These are phyloP conservation scores for Regulus satrapa DNA, from an alignment of 2,113 vertebrate genomes.

Conservation along the genomic window DNA sequence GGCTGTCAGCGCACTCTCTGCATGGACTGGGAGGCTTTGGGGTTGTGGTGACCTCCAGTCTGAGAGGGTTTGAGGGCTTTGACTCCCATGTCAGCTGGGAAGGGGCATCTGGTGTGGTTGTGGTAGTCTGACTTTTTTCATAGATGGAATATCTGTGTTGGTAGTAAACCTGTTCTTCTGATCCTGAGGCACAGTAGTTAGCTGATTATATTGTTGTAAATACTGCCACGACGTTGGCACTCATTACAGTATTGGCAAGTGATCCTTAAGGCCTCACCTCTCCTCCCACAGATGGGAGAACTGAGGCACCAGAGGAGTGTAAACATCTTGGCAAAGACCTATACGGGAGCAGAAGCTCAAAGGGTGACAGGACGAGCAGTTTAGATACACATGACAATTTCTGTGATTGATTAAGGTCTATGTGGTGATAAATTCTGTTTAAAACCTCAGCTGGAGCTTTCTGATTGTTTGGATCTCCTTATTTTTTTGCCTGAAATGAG, in stretches of 20 bases:
- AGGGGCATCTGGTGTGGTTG: background rate
- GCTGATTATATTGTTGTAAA: background rate
- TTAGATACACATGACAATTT: background rate
- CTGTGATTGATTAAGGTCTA: background rate
- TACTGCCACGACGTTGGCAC: background rate
- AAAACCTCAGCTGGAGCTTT: background rate
- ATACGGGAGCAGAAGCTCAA: background rate
- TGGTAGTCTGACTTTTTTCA: background rate
- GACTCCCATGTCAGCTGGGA: background rate
- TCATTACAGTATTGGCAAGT: background rate
- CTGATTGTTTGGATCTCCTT: background rate
- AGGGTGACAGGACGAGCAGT: background rate
- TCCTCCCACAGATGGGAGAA: background rate
- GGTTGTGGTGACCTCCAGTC: background rate
- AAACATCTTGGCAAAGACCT: background rate
- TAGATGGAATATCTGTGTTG: background rate
- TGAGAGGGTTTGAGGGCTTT: background rate
- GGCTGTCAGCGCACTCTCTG: rapidly evolving
- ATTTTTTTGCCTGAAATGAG: background rate
- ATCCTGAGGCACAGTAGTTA: background rate
- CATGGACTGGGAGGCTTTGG: background rate
- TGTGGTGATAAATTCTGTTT: background rate
- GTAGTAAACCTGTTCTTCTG: background rate
- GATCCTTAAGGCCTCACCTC: background rate
- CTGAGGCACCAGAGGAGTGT: background rate